Evolutionary conservation across 2,797 vertebrate genomes (phyloP).

Genomic region (Xiphophorus birchmanni): DNA sequence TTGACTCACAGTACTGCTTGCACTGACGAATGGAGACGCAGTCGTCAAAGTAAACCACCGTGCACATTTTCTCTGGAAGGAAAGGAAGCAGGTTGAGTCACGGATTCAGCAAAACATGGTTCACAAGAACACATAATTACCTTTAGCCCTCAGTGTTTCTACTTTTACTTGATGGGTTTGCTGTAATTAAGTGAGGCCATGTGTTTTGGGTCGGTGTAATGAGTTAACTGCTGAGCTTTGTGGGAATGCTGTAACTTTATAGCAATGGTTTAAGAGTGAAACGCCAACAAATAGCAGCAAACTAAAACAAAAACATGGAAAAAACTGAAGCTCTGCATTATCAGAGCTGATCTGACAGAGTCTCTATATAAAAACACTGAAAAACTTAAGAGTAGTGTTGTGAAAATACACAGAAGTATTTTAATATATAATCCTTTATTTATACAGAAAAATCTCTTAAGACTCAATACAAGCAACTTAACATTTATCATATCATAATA

Average conservation of each 20-base stretch:
- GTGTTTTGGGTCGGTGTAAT: constrained; percentile 54
- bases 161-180: constrained; percentile 50
- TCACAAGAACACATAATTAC: constrained; percentile 41
- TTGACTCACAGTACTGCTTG: constrained; percentile 96
- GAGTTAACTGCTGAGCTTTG: constrained; percentile 57
- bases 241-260: constrained; percentile 50
- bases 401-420: not conserved
- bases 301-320: constrained; percentile 25
- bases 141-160: constrained; percentile 43
- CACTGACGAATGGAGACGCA: constrained; percentile 98
- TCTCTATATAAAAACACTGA: not conserved
- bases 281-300: constrained; percentile 47
- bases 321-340: constrained; percentile 5
- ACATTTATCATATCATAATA: no score
- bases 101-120: constrained; percentile 26
- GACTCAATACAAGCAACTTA: no score
- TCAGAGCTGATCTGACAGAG: not conserved
- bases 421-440: no score
- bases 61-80: constrained; percentile 92
- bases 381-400: not conserved
- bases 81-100: constrained; percentile 48
- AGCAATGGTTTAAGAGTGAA: constrained; percentile 35
- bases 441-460: no score
- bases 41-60: constrained; percentile 98
- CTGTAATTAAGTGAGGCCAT: constrained; percentile 47